Evolutionary conservation across 2,888 invertebrate species (phyloP).

Genomic region (Drosophila affinis): DNA sequence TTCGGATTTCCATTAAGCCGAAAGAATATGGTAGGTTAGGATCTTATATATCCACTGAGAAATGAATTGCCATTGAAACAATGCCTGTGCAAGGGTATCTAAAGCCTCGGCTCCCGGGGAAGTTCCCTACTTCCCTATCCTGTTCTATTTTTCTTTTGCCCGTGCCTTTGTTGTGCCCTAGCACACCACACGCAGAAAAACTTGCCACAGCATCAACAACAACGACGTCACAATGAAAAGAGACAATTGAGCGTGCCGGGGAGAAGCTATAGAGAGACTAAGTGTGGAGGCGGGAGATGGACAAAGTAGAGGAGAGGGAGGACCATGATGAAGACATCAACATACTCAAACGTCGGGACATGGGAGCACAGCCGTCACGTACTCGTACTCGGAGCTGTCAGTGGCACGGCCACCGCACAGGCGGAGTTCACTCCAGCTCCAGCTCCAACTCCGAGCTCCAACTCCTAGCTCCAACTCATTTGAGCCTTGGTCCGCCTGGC

Average conservation of each 20-base stretch:
- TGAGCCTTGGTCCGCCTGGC: constrained; percentile 34
- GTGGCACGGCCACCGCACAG: constrained; percentile 28
- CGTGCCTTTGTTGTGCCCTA: neutral
- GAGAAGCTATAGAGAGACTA: constrained; percentile 2
- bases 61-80: neutral
- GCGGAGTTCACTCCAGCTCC: constrained; percentile 22
- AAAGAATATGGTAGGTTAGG: too few species aligned
- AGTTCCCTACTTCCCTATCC: neutral
- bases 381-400: constrained; percentile 43
- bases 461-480: constrained; percentile 55
- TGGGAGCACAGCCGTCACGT: constrained; percentile 47
- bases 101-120: neutral
- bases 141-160: constrained; percentile 10
- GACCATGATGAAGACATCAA: constrained; percentile 37
- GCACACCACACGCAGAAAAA: constrained; percentile 49
- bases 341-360: constrained; percentile 48
- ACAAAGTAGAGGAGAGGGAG: neutral
- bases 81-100: neutral
- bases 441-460: constrained; percentile 54
- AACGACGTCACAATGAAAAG: constrained; percentile 47
- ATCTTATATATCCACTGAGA: too few species aligned
- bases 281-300: neutral
- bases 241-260: constrained; percentile 62
- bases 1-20: too few species aligned
- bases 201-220: constrained; percentile 28